Base-by-base conservation (phyloP, 1,140 invertebrate genomes). In the Ruditapes philippinarum region DNA sequence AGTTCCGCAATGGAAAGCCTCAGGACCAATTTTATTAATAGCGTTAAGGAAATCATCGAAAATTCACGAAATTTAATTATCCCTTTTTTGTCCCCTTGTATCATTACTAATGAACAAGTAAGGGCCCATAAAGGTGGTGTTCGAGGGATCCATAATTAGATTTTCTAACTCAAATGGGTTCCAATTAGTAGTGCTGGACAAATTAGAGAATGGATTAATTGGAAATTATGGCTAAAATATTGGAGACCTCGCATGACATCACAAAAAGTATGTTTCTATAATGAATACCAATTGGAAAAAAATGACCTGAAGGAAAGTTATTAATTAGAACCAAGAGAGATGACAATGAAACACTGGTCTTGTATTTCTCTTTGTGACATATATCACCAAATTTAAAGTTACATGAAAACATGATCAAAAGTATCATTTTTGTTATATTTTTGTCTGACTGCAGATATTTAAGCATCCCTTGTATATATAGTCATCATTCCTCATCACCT, bases 41-140 rank as follows among this genome's bases (percentile, higher is more conserved):
- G 17, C 33, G 36, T 38, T 38, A 19, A 31, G 28, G 38, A 33
- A 49, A 36, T 25, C 54, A 49, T 78, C 74, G 49, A 17, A 28
- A 78, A 78, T 28, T 49, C 74, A n/a, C 31, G n/a, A 78, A 78
- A 78, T 49, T 38, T 78, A 78, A 78, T 78, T 78, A 78, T 51
- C 74, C 42, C 42, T 78, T 49, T 49, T 49, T 74, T 51, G 74
- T 51, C 42, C 74, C 74, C 45, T 78, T 78, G 45, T 78, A 45
- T 22, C 42, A 51, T 78, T 51, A 54, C 45, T 78, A 78, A 78
- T 78, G 74, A 78, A 78, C 74, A 78, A 78, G 73, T 28, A 57
- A 78, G 45, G 74, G 74, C 25, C 33, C 74, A 78, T 51, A 54
- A 78, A 78, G 74, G 45, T 54, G 45, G 22, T 54, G 36, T 78